Evolutionary conservation across 1,140 invertebrate genomes (phyloP), one percentile per base, ranked within the genome.

Genomic region (Bradysia coprophila): DNA sequence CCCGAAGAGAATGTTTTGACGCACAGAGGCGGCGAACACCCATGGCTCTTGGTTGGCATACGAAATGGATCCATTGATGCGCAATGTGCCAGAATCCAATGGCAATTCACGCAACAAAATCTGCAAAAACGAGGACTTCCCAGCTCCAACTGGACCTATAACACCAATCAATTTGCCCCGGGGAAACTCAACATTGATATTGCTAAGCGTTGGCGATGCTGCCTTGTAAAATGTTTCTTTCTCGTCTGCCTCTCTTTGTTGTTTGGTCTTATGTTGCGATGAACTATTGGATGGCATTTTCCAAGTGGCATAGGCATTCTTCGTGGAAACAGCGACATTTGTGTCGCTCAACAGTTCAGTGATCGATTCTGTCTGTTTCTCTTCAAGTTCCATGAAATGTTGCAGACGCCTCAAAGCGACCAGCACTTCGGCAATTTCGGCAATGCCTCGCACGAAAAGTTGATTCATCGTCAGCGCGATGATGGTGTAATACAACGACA

Each of bases 1-100:
- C 3, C 75, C 75, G 56, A 81, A 79, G 0, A 76, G 46, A 38
- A 81, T 76, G 53, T 81, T 81, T 49, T 80, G 71, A 42, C 65
- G 46, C 5, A 64, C 52, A 22, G 57, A 56, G 21, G 69, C 72
- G 1, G 69, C 63, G 49, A 75, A 76, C 1, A 86, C 61, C 82
- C 81, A 89, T 0, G 81, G 67, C 49, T 83, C 76, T 57, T 88
- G 81, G 22, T 76, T 71, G 4, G 75, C 71, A 53, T 84, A 87
- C 0, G 76, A 72, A 11, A 85, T 62, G 0, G 56, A 53, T 8
- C 79, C 78, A 3, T 68, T 62, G 1, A 85, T 54, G 4, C 62
- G 61, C 13, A 84, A 45, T 8, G 67, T 64, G 0, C 85, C 85
- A 15, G 65, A 57, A 0, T 61, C 56, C 15, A 75, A 51, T 21